Evolutionary conservation across 1,140 invertebrate species (phyloP).

Genomic region (Aphaenogaster rudis): DNA sequence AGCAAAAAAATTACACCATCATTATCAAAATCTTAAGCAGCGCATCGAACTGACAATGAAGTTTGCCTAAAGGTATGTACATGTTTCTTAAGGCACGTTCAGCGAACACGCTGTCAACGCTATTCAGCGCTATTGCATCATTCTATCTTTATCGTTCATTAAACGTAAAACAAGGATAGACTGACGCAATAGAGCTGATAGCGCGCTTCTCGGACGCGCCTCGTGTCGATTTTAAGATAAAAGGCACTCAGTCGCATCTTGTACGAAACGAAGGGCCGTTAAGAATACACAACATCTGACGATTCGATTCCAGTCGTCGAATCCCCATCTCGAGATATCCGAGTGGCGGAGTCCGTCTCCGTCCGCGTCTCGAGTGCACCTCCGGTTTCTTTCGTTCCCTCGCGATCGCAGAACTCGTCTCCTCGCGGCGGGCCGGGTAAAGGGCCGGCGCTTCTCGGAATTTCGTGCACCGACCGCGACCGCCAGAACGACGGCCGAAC

Average conservation of each 20-base stretch:
- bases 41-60: neutral
- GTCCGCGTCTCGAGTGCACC: neutral
- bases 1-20: neutral
- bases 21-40: neutral
- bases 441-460: constrained; percentile 43
- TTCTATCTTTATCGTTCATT: no score
- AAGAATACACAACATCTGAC: neutral
- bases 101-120: no score
- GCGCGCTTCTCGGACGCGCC: no score
- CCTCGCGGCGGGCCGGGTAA: constrained; percentile 33
- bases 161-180: no score
- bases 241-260: neutral
- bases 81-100: neutral
- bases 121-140: no score
- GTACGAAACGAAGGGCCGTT: neutral
- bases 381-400: neutral
- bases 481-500: neutral
- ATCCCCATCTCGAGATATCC: constrained; percentile 17
- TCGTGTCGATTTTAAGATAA: neutral
- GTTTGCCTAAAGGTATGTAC: neutral
- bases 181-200: no score
- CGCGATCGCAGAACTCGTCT: constrained; percentile 46
- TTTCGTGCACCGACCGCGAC: constrained; percentile 27
- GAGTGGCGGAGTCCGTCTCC: neutral
- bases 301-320: neutral